These are phyloP conservation scores for Anagrus nilaparvatae DNA, from an alignment of 1,140 invertebrate genomes.

Conservation along the genomic window DNA sequence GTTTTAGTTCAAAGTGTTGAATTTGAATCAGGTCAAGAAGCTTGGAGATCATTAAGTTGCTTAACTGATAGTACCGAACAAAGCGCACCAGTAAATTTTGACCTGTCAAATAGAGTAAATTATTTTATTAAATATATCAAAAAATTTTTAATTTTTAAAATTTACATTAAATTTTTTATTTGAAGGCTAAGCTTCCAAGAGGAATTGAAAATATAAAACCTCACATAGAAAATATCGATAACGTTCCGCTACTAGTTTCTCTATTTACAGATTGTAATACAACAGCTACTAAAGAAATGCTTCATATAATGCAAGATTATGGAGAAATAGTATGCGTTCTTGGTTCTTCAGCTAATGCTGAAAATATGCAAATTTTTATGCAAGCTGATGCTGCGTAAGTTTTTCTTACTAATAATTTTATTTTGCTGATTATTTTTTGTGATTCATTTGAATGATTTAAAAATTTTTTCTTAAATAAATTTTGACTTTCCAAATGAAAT, in stretches of 20 bases:
- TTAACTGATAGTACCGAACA: conserved; percentile 82
- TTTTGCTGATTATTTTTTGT: conserved; percentile 3
- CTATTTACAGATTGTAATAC: conserved; percentile 94
- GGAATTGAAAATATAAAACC: conserved; percentile 95
- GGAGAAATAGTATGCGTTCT: conserved; percentile 87
- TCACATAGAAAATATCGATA: conserved; percentile 90
- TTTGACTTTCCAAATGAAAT: background rate
- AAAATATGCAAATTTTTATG: conserved; percentile 86
- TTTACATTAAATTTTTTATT: conserved; percentile 11
- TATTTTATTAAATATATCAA: background rate
- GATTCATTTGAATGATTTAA: background rate
- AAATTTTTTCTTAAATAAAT: no score
- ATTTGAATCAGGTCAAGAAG: conserved; percentile 47
- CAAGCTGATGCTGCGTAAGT: conserved; percentile 83
- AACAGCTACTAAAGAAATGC: conserved; percentile 77
- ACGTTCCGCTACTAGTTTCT: conserved; percentile 91
- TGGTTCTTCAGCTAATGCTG: conserved; percentile 76
- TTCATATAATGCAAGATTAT: conserved; percentile 93
- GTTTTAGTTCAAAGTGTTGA: conserved; percentile 42
- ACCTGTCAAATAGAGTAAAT: conserved; percentile 80
- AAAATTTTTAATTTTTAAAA: background rate
- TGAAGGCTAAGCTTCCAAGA: conserved; percentile 80
- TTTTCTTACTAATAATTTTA: background rate
- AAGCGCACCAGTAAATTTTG: conserved; percentile 79
- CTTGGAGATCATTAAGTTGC: conserved; percentile 68